These are phyloP conservation scores for Loriculus beryllinus DNA, from an alignment of 2,797 vertebrate species.

Conservation along the genomic window DNA sequence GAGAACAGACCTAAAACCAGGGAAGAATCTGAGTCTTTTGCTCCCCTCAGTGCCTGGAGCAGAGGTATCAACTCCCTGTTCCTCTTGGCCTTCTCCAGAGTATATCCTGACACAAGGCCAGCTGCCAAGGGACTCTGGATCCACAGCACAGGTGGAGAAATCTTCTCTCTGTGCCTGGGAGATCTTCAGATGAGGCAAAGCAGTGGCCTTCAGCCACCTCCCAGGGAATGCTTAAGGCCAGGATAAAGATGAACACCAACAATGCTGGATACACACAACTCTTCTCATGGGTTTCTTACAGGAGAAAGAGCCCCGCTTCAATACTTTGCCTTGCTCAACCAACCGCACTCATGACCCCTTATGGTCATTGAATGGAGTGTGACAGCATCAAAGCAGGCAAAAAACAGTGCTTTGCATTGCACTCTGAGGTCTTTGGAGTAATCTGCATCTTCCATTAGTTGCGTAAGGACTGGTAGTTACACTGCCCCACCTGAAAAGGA, in stretches of 20 bases:
- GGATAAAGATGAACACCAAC: background rate
- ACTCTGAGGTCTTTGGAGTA: background rate
- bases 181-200: background rate
- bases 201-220: background rate
- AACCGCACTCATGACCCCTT: fast-evolving
- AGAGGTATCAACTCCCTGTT: background rate
- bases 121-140: background rate
- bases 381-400: background rate
- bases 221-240: background rate
- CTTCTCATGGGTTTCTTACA: background rate
- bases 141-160: background rate
- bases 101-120: fast-evolving
- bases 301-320: fast-evolving
- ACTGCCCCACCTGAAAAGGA: background rate
- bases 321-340: background rate
- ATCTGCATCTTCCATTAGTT: background rate
- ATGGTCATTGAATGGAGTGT: fast-evolving
- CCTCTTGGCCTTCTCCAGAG: background rate
- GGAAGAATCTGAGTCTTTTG: background rate
- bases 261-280: background rate
- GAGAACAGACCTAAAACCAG: background rate
- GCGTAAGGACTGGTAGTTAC: fast-evolving
- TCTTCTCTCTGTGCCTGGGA: background rate
- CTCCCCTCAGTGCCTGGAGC: fast-evolving
- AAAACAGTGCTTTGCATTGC: background rate